Percentiles rank a stretch among this genome's conserved stretches.
phyloP scores from a whole-genome alignment of 2,113 vertebrate genomes.

The Galeopterus variegatus region DNA sequence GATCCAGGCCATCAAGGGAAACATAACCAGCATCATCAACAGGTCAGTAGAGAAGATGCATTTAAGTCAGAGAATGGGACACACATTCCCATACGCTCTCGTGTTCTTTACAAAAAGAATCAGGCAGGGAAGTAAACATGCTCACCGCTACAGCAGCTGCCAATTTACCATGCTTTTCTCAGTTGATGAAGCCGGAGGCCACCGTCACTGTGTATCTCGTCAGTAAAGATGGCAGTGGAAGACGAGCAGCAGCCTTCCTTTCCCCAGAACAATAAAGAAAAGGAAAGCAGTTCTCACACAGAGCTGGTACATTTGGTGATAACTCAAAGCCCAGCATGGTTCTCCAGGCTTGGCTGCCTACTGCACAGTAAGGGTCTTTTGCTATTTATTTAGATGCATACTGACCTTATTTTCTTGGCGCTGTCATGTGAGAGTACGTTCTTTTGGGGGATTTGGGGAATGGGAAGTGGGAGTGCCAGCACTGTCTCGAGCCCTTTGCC shows the following conservation, averaged over 20 bases:
- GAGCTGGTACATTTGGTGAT: not conserved
- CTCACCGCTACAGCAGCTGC: not conserved
- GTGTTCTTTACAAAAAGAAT: not conserved
- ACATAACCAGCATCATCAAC: not conserved
- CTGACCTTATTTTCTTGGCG: conserved; percentile 71
- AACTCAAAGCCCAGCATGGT: not conserved
- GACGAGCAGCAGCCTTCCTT: not conserved
- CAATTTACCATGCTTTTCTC: conserved; percentile 14
- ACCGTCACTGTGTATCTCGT: conserved; percentile 50
- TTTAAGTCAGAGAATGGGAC: not conserved
- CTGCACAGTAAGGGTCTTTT: conserved; percentile 7
- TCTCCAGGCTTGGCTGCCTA: conserved; percentile 10
- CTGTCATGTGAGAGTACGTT: not conserved
- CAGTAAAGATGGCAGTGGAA: conserved; percentile 7
- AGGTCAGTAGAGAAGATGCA: not conserved
- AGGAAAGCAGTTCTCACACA: not conserved
- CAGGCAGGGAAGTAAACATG: not conserved
- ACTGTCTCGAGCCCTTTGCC: not conserved
- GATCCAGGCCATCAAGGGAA: not conserved
- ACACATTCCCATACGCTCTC: too few species aligned
- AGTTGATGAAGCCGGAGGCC: not conserved
- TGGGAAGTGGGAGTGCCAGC: accelerated
- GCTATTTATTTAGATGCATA: conserved; percentile 58
- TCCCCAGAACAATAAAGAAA: not conserved
- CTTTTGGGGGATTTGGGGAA: not conserved